Evolutionary conservation across 2,888 invertebrate species (phyloP), one percentile per base, ranked within the genome.

Genomic region (Drosophila formosana): DNA sequence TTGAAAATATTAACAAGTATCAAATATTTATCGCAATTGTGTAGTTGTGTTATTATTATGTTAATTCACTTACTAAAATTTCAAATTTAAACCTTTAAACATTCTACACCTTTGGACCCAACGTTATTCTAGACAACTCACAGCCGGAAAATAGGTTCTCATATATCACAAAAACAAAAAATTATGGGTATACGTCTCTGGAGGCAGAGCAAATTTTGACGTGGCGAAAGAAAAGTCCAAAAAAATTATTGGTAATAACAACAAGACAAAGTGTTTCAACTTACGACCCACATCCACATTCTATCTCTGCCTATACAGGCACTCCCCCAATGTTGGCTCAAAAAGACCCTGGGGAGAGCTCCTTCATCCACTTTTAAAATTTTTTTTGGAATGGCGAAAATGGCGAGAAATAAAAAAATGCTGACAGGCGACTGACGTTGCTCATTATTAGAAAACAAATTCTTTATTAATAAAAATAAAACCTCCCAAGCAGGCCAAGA

Each of bases 391-490:
- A n/a, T 50, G 51, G 43, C 45, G 55, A 72, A 52, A 53, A 51
- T 34, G 32, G 41, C 9, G 41, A 41, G 41, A 73, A 56, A 32
- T 51, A 70, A 68, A 73, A 73, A 71, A 77, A 65, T 67, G 68
- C 72, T 86, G 85, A 89, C 85, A 86, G 82, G 79, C 89, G 89
- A 75, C 89, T 89, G 89, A 89, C 85, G 89, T 64, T 81, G 89
- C 85, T 86, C 85, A 89, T 86, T 86, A 89, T 84, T 70, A 74
- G 81, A 79, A 86, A 89, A 89, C 85, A 89, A 86, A 86, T 86
- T 87, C 87, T 87, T 86, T 86, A 86, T 87, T 86, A 86, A 86
- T 86, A 85, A 78, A 88, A 88, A 86, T 75, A 78, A 72, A 78
- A 65, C 58, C 63, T 50, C 41, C 55, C 61, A 66, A 70, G 66